Evolutionary conservation across 2,113 vertebrate genomes (phyloP).

Genomic region (Boleophthalmus pectinirostris): DNA sequence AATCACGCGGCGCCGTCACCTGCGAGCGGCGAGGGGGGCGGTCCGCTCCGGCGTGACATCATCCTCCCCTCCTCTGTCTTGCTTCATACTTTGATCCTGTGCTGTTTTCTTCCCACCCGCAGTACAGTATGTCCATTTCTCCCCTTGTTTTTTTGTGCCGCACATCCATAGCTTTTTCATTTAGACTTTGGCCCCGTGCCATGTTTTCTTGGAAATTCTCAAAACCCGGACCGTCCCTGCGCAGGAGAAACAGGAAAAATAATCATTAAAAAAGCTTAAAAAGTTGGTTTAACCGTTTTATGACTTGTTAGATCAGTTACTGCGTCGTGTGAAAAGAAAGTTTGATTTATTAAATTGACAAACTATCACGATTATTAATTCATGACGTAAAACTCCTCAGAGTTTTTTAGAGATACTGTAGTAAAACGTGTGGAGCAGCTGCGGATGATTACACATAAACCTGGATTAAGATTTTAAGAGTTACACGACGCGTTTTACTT

Average conservation of each 20-base stretch:
- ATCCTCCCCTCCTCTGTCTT: conserved; percentile 4
- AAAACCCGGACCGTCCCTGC: background rate
- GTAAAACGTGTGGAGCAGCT: background rate
- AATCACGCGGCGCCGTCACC: conserved; percentile 64
- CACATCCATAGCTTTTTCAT: background rate
- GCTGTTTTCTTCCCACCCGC: conserved; percentile 25
- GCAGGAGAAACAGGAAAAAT: background rate
- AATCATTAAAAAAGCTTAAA: too few relatives aligned
- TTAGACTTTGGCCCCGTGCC: background rate
- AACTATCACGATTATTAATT: too few relatives aligned
- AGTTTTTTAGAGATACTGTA: too few relatives aligned
- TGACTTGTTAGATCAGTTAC: background rate
- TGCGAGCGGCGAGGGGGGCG: conserved; percentile 52
- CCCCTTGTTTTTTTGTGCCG: background rate
- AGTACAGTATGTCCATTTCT: conserved; percentile 47
- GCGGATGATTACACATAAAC: background rate
- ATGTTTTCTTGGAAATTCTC: background rate
- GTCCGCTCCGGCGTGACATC: conserved; percentile 18
- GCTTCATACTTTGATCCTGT: conserved; percentile 22
- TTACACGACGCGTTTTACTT: conserved; percentile 13
- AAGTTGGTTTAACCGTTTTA: too few relatives aligned
- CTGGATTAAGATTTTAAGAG: conserved; percentile 3
- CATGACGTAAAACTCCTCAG: too few relatives aligned
- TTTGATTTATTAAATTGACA: background rate
- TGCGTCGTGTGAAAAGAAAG: background rate